Evolutionary conservation across 2,888 invertebrate species (phyloP).

Genomic region (Plebejus anna): DNA sequence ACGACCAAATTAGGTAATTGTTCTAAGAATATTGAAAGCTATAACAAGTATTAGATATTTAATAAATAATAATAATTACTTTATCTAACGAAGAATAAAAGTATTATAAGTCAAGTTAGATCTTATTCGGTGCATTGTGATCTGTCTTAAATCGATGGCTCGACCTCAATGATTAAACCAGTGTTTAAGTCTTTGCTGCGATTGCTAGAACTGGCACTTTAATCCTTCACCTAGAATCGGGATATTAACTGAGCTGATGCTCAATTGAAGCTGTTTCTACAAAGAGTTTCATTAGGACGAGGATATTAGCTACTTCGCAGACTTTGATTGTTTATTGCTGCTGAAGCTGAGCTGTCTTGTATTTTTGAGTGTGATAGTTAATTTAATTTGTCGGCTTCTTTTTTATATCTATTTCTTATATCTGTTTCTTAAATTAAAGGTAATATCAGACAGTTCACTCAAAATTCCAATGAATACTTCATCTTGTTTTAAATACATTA

Average conservation of each 20-base stretch:
- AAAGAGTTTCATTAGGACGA: background rate
- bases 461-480: too few relatives aligned
- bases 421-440: too few relatives aligned
- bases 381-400: too few relatives aligned
- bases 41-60: background rate
- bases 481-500: too few relatives aligned
- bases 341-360: too few relatives aligned
- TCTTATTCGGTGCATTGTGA: background rate
- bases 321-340: too few relatives aligned
- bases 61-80: background rate
- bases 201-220: background rate
- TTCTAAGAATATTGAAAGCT: background rate
- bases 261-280: background rate
- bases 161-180: background rate
- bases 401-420: too few relatives aligned
- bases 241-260: background rate
- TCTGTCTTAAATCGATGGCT: background rate
- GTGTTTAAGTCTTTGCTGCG: slow-evolving; percentile 14
- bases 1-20: background rate
- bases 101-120: background rate
- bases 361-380: too few relatives aligned
- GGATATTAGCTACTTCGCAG: background rate
- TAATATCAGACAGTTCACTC: too few relatives aligned
- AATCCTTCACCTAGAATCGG: background rate
- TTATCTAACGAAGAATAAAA: background rate